Conservation (phyloP, 2,797 vertebrate genomes). For the Labroides dimidiatus region DNA sequence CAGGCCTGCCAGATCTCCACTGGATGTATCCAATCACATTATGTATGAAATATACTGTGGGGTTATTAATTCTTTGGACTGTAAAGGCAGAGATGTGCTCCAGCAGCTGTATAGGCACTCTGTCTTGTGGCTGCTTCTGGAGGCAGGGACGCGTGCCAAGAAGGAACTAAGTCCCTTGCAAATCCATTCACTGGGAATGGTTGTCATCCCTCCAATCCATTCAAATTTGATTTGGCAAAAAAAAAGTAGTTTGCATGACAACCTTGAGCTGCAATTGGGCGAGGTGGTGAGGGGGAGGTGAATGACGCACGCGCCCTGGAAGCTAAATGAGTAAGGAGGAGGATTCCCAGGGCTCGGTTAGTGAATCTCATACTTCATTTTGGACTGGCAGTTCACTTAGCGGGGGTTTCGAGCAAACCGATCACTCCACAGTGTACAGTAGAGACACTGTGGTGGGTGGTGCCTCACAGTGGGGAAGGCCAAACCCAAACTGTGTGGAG, state of each 20-base stretch:
- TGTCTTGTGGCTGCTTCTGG: conserved; percentile 55
- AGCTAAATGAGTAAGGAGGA: conserved; percentile 62
- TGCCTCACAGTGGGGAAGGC: conserved; percentile 6
- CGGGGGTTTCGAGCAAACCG: conserved; percentile 9
- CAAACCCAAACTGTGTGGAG: neutral
- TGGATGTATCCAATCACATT: conserved; percentile 71
- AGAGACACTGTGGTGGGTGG: neutral
- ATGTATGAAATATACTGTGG: conserved; percentile 59
- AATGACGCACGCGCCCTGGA: conserved; percentile 54
- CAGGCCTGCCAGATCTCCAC: conserved; percentile 56
- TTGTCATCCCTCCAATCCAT: conserved; percentile 80
- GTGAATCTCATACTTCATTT: conserved; percentile 51
- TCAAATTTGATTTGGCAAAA: conserved; percentile 82
- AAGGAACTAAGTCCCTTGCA: conserved; percentile 74
- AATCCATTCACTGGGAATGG: conserved; percentile 79
- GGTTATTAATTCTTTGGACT: conserved; percentile 47
- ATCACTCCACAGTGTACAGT: conserved; percentile 30
- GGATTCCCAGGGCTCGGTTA: conserved; percentile 52
- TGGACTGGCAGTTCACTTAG: conserved; percentile 35
- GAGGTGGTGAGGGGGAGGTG: conserved; percentile 66
- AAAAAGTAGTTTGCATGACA: conserved; percentile 76
- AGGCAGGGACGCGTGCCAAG: conserved; percentile 61
- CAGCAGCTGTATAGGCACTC: conserved; percentile 56
- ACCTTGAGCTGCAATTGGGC: conserved; percentile 63
- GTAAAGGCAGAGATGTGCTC: conserved; percentile 56